Evolutionary conservation across 1,140 invertebrate genomes (phyloP), one percentile per base, ranked within the genome.

Genomic region (Drosophila punjabiensis): DNA sequence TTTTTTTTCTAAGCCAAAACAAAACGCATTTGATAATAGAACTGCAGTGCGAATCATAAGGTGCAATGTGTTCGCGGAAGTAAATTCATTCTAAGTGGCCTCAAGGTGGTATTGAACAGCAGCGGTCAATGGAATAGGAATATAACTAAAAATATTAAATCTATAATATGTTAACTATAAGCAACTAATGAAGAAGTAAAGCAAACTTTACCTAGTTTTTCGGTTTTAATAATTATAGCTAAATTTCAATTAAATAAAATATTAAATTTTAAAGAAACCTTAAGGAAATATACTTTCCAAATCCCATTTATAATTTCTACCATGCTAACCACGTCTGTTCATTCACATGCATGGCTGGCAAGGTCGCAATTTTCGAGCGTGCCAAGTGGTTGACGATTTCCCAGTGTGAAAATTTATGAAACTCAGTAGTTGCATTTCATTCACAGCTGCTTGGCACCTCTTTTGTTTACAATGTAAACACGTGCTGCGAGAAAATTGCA

Each of bases 381-480:
- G 76, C 60, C 76, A 79, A 80, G 77, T 80, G 76, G 77, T 80
- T 74, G 67, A 32, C 60, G 77, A 79, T 62, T 70, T 68, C 43
- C 43, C 56, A 18, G 11, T 43, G 24, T 24, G 52, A 53, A 48
- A 79, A 73, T 63, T 37, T 59, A 50, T 65, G 47, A 80, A 79
- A 65, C 71, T 59, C 16, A 18, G 39, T 32, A 24, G 39, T 35
- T 65, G 60, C 35, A 79, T 37, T 58, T 56, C 59, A 64, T 73
- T 79, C 50, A 79, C 47, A 79, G 76, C 76, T 70, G 66, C 41
- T 43, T 47, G 69, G n/a, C 55, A 28, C 37, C 55, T 35, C 35
- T 69, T 70, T 35, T 70, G 66, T 79, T 79, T 79, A 71, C 65
- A 79, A 79, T 70, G 76, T 70, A 79, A 79, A 70, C 76, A 79